These are phyloP conservation scores for Vespertilio murinus DNA, from an alignment of 2,797 vertebrate genomes.

Conservation along the genomic window DNA sequence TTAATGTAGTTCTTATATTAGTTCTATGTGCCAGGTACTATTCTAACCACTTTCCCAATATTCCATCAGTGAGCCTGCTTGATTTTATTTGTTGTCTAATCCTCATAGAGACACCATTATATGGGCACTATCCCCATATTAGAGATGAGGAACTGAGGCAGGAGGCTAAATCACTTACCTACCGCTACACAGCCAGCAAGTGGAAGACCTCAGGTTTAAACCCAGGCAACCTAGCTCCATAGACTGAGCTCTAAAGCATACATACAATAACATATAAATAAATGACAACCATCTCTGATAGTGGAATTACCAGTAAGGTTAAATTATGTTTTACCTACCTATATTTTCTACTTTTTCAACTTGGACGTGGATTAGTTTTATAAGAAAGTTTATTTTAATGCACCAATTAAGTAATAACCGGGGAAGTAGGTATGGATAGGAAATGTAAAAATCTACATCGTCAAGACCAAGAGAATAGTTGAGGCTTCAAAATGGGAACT, in stretches of 20 bases:
- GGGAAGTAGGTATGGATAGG: not conserved
- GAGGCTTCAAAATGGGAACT: not conserved
- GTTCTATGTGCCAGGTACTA: not conserved
- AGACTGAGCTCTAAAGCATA: not conserved
- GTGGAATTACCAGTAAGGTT: not conserved
- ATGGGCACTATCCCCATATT: not conserved
- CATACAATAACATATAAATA: not conserved
- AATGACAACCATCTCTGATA: not conserved
- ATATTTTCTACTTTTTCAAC: not conserved
- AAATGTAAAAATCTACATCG: conserved; percentile 12
- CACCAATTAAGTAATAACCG: not conserved
- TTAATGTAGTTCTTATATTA: conserved; percentile 1
- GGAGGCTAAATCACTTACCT: not conserved
- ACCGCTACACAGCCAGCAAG: not conserved
- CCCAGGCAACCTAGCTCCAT: not conserved
- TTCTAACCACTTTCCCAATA: not conserved
- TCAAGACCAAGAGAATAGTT: not conserved
- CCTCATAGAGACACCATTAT: not conserved
- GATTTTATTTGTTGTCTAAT: not conserved
- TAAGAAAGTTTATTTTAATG: not conserved
- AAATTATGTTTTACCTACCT: not conserved
- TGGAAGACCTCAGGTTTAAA: not conserved
- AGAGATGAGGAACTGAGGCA: not conserved
- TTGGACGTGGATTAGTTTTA: conserved; percentile 21
- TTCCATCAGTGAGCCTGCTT: not conserved